phyloP scores from a whole-genome alignment of 2,888 invertebrate genomes.

The Macropis europaea region DNA sequence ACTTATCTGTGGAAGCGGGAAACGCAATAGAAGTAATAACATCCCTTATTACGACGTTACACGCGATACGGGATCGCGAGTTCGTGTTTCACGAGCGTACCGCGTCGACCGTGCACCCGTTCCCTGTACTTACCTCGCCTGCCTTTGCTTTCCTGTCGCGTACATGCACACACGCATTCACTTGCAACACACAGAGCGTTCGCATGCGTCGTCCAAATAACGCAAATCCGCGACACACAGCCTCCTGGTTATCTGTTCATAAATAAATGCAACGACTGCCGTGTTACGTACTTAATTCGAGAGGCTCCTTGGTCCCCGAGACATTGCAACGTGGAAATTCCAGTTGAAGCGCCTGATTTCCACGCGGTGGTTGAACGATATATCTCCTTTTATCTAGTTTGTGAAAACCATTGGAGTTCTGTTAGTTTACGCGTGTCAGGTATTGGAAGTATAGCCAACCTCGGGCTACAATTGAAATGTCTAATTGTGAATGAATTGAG shows the following conservation, averaged over 20 bases:
- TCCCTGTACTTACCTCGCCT: constrained; percentile 53
- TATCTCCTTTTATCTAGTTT: no score
- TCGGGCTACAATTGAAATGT: no score
- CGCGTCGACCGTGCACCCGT: constrained; percentile 45
- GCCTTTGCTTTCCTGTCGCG: constrained; percentile 7
- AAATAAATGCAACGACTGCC: constrained; percentile 40
- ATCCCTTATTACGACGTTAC: constrained; percentile 68
- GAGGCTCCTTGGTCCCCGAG: constrained; percentile 11
- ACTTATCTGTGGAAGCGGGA: constrained; percentile 66
- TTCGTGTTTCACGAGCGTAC: constrained; percentile 65
- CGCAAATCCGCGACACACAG: constrained; percentile 17
- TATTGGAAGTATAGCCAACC: no score
- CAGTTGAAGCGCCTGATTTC: no score
- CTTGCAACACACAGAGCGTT: no score
- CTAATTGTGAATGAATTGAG: no score
- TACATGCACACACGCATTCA: background rate
- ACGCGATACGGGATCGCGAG: constrained; percentile 67
- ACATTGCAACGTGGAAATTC: no score
- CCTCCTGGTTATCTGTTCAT: constrained; percentile 39
- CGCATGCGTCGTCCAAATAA: constrained; percentile 32
- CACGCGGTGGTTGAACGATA: no score
- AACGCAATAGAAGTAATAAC: constrained; percentile 69
- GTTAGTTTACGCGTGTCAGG: no score
- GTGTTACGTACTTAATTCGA: constrained; percentile 51
- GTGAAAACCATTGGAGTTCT: no score